A percentile compares a stretch with the other conserved stretches of the same genome.
phyloP scores from a whole-genome alignment of 2,797 vertebrate genomes.

The Sebastes kiyomatsui region DNA sequence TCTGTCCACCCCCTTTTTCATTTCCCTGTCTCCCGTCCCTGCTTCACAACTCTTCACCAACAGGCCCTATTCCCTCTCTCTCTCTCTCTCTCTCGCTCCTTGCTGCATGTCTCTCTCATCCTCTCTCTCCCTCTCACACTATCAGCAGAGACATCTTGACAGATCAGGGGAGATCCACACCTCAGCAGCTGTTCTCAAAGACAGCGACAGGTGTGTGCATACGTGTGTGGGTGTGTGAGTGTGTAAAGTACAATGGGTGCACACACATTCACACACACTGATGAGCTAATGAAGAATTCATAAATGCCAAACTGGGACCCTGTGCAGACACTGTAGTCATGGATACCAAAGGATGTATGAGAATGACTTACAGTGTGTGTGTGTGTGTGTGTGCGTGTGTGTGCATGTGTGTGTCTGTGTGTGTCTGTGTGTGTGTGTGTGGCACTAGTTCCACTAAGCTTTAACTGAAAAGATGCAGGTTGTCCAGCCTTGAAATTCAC shows the following conservation, averaged over 20 bases:
- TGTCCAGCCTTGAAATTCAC: not conserved
- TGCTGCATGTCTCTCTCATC: conserved; percentile 2
- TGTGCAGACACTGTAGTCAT: conserved; percentile 65
- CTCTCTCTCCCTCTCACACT: conserved; percentile 23
- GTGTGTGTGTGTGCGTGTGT: not conserved
- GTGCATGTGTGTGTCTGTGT: not conserved
- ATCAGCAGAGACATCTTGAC: conserved; percentile 53
- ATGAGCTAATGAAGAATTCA: conserved; percentile 74
- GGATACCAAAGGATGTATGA: conserved; percentile 63
- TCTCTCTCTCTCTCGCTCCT: conserved; percentile 9
- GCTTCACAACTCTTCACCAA: conserved; percentile 23
- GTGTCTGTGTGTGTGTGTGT: not conserved
- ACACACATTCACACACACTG: conserved; percentile 28
- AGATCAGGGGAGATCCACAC: conserved; percentile 62
- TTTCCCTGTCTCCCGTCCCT: conserved; percentile 2
- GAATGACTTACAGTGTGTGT: conserved; percentile 17
- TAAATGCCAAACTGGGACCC: conserved; percentile 67
- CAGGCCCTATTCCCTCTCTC: not conserved
- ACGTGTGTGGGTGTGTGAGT: not conserved
- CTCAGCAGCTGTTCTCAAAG: conserved; percentile 67
- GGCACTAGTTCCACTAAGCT: not conserved
- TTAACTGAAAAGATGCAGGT: not conserved
- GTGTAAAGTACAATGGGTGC: conserved; percentile 1
- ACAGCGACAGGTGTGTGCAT: conserved; percentile 52
- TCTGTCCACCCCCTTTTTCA: conserved; percentile 4